Percentiles rank a stretch among this genome's conserved stretches.
Evolutionary conservation across 2,797 vertebrate genomes (phyloP).

Genomic region (Sparidentex hasta): DNA sequence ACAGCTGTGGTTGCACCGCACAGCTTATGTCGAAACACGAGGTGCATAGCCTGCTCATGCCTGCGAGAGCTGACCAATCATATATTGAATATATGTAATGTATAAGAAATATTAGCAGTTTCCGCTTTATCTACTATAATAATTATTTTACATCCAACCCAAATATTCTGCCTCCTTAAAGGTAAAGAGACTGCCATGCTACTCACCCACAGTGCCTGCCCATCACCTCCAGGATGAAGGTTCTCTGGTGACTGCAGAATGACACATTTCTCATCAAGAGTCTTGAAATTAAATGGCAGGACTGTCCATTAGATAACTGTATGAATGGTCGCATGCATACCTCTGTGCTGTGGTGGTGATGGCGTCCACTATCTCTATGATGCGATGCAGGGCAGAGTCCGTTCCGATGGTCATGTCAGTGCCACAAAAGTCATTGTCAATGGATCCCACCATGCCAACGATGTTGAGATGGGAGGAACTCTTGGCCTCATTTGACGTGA

Average conservation of each 20-base stretch:
- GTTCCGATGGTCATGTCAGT: conserved; percentile 96
- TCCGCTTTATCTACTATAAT: no score
- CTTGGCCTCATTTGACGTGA: conserved; percentile 86
- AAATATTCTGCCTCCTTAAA: no score
- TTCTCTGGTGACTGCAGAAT: conserved; percentile 91
- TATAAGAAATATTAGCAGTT: no score
- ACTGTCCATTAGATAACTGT: background rate
- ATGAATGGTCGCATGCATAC: conserved; percentile 65
- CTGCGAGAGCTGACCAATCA: no score
- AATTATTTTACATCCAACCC: no score
- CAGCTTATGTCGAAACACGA: no score
- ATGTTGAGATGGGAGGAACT: conserved; percentile 89
- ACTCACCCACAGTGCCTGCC: conserved; percentile 94
- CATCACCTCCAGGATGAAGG: conserved; percentile 97
- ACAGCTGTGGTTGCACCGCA: no score
- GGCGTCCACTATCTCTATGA: conserved; percentile 94
- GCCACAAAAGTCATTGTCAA: conserved; percentile 95
- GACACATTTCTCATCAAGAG: conserved; percentile 24
- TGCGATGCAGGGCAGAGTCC: conserved; percentile 94
- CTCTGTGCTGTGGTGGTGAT: conserved; percentile 96
- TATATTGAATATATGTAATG: background rate
- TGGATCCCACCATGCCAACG: conserved; percentile 93
- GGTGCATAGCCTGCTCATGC: no score
- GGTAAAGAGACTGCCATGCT: background rate
- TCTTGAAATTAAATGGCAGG: background rate